Conservation (phyloP, 2,797 vertebrate genomes). For the Thamnophis elegans region DNA sequence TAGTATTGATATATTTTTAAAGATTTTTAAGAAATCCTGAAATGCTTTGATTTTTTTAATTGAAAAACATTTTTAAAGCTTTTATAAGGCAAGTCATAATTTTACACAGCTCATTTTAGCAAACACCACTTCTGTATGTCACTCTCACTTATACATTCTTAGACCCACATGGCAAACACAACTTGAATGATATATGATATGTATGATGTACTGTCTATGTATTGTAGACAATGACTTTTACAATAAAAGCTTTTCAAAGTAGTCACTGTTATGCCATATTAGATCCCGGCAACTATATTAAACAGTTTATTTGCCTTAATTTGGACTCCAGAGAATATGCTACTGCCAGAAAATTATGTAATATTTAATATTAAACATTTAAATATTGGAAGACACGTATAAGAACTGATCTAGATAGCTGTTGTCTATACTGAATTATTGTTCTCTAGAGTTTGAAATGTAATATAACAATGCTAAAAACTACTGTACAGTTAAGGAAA, state of each 20-base stretch:
- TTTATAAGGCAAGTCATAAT: not conserved
- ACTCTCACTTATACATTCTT: not conserved
- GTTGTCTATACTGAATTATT: not conserved
- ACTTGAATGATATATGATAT: not conserved
- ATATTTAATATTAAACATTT: not conserved
- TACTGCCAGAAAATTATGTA: conserved; percentile 29
- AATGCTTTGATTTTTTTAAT: not conserved
- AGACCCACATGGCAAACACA: no score
- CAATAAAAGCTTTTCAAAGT: not conserved
- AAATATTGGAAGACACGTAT: not conserved
- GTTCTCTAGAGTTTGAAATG: not conserved
- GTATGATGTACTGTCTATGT: no score
- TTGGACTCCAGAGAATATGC: conserved; percentile 14
- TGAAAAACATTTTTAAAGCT: not conserved
- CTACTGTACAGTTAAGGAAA: not conserved
- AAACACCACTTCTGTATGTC: not conserved
- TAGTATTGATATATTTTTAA: not conserved
- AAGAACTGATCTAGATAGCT: not conserved
- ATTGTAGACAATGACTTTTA: no score
- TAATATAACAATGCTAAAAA: not conserved
- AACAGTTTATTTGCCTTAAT: conserved; percentile 19
- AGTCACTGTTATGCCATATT: not conserved
- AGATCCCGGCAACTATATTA: not conserved
- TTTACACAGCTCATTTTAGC: not conserved
- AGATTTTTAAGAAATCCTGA: not conserved